Conservation (phyloP, 1,140 invertebrate species). For the Parasteatoda tepidariorum region DNA sequence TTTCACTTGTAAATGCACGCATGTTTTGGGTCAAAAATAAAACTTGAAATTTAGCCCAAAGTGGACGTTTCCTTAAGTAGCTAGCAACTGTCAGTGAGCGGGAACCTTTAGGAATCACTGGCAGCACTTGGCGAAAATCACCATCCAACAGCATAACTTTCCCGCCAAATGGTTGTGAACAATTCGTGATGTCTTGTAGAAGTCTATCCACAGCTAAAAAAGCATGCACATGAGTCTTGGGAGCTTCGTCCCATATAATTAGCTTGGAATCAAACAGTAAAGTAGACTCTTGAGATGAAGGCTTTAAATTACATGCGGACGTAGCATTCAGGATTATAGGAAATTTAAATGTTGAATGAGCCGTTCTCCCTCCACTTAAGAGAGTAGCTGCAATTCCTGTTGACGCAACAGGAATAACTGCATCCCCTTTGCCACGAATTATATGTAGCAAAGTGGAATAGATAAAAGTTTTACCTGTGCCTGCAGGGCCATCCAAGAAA, state of each 20-base stretch:
- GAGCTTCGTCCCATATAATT: conserved; percentile 64
- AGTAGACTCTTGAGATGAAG: conserved; percentile 33
- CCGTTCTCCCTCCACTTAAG: not conserved
- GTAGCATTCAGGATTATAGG: conserved; percentile 52
- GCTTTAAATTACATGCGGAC: conserved; percentile 38
- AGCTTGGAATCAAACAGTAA: conserved; percentile 54
- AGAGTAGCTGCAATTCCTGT: not conserved
- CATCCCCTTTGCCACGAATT: conserved; percentile 63
- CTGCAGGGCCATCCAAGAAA: not conserved
- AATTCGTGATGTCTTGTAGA: conserved; percentile 62
- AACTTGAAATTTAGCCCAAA: too few relatives aligned
- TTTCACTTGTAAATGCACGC: not conserved
- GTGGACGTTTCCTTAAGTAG: too few relatives aligned
- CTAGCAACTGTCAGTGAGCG: too few relatives aligned
- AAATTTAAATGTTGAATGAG: conserved; percentile 36
- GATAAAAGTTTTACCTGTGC: too few relatives aligned
- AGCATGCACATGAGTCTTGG: conserved; percentile 62
- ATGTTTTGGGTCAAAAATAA: not conserved
- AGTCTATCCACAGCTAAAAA: conserved; percentile 60
- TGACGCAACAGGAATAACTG: conserved; percentile 32
- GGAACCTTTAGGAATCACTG: too few relatives aligned
- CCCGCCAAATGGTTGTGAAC: conserved; percentile 63
- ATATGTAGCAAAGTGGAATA: conserved; percentile 64
- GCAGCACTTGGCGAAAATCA: conserved; percentile 65
- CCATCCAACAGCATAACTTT: conserved; percentile 63